Percentiles rank a stretch among this genome's conserved stretches.
phyloP scores from a whole-genome alignment of 2,113 vertebrate genomes.

The Aramus guarauna region DNA sequence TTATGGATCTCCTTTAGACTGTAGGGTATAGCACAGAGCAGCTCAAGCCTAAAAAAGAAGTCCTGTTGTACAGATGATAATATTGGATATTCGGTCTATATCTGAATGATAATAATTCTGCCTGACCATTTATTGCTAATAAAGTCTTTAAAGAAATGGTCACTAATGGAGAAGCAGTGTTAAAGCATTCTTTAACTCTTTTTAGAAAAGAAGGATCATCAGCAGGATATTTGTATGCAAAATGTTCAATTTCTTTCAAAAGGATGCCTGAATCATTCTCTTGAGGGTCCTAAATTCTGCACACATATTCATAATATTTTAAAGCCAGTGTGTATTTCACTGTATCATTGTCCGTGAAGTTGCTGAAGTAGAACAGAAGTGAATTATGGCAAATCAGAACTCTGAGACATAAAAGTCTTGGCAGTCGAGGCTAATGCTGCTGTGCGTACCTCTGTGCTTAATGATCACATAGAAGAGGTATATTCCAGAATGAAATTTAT shows the following conservation, averaged over 20 bases:
- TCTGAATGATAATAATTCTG: not conserved
- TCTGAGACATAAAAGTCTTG: constrained; percentile 1
- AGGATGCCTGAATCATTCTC: not conserved
- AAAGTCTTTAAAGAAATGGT: not conserved
- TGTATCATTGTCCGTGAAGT: not conserved
- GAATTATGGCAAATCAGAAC: constrained; percentile 13
- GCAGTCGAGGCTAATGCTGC: not conserved
- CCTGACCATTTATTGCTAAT: not conserved
- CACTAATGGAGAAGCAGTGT: not conserved
- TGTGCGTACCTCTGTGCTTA: not conserved
- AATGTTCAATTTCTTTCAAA: constrained; percentile 29
- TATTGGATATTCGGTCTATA: not conserved
- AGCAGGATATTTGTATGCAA: constrained; percentile 14
- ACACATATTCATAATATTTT: not conserved
- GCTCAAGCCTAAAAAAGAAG: not conserved
- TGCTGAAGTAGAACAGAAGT: not conserved
- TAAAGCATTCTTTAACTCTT: not conserved
- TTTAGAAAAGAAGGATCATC: not conserved
- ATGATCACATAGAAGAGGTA: not conserved
- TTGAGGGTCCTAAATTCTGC: not conserved
- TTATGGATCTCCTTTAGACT: not conserved
- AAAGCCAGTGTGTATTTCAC: not conserved
- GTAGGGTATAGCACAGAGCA: not conserved
- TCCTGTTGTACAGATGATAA: not conserved
- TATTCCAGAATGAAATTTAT: not conserved